These are phyloP conservation scores for Halichoerus grypus DNA, from an alignment of 2,113 vertebrate genomes.

Conservation along the genomic window DNA sequence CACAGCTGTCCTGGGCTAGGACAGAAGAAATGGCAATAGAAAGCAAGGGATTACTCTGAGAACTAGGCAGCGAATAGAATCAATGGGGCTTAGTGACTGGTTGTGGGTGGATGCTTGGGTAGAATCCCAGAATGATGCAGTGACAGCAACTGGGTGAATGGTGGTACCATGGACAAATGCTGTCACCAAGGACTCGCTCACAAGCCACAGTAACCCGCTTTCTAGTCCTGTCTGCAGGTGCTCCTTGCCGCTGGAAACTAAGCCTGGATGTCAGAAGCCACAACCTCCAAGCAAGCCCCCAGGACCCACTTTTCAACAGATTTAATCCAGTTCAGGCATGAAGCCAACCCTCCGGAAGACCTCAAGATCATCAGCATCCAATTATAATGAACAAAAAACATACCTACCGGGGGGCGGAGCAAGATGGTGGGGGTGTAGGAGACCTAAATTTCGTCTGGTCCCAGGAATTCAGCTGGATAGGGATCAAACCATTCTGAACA, in stretches of 20 bases:
- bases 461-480: too few species aligned
- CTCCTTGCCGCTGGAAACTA: background rate
- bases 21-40: background rate
- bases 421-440: too few species aligned
- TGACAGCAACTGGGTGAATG: background rate
- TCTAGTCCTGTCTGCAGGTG: background rate
- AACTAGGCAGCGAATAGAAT: background rate
- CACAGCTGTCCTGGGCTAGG: background rate
- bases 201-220: background rate
- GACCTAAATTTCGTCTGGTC: too few species aligned
- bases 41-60: background rate
- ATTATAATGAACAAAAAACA: background rate
- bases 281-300: background rate
- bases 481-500: too few species aligned
- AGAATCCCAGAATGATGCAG: background rate
- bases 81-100: background rate
- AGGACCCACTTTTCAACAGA: background rate
- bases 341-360: background rate
- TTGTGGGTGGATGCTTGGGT: background rate
- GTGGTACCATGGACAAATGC: background rate
- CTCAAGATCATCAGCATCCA: background rate
- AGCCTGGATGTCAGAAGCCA: background rate
- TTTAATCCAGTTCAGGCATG: background rate
- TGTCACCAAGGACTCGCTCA: background rate
- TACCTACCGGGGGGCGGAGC: too few species aligned